phyloP scores from a whole-genome alignment of 2,113 vertebrate genomes.

The Corythoichthys intestinalis region DNA sequence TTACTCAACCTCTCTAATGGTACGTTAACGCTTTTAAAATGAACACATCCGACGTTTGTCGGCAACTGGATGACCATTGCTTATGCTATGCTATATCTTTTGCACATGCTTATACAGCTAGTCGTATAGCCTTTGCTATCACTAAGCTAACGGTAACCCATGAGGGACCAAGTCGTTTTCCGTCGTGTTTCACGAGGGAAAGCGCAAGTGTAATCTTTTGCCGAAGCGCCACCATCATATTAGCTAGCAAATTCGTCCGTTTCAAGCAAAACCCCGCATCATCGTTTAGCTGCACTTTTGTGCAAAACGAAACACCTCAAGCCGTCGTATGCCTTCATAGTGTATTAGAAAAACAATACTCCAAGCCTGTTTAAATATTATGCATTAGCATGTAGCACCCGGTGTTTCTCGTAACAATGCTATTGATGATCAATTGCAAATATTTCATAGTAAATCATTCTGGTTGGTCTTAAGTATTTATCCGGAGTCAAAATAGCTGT shows the following conservation, averaged over 20 bases:
- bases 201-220: not conserved
- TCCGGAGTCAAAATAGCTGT: not conserved
- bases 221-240: not conserved
- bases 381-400: not conserved
- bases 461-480: not conserved
- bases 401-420: not conserved
- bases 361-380: constrained; percentile 16
- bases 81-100: constrained; percentile 9
- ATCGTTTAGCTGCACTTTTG: not conserved
- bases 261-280: too few species aligned
- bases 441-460: not conserved
- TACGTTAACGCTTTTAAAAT: constrained; percentile 53
- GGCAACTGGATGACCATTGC: constrained; percentile 37
- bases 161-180: constrained; percentile 39
- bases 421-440: not conserved
- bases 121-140: constrained; percentile 44
- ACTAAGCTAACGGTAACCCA: constrained; percentile 31
- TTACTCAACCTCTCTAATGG: constrained; percentile 84
- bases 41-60: constrained; percentile 25
- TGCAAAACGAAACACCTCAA: constrained; percentile 5
- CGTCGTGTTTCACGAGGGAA: constrained; percentile 46
- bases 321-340: constrained; percentile 6
- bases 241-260: not conserved
- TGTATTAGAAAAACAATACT: constrained; percentile 57
- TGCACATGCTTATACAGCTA: constrained; percentile 39